Conservation (phyloP, 2,888 invertebrate genomes). For the Cataglyphis altisquamis region DNA sequence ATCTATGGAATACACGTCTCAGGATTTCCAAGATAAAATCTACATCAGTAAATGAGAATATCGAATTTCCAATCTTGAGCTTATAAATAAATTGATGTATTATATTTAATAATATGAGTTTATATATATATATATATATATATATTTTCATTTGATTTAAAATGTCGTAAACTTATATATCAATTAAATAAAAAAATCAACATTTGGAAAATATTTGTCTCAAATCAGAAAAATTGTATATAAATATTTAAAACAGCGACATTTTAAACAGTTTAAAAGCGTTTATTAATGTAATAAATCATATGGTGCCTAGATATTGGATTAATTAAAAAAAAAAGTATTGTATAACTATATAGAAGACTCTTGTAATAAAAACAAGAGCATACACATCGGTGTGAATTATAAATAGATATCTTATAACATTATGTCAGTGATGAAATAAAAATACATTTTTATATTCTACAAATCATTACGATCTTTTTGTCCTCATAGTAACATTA, state of each 20-base stretch:
- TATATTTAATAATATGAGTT: slow-evolving; percentile 9
- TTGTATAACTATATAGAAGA: slow-evolving; percentile 8
- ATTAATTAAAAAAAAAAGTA: slow-evolving; percentile 58
- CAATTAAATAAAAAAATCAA: slow-evolving; percentile 16
- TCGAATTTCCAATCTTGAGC: slow-evolving; percentile 37
- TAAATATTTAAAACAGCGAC: slow-evolving; percentile 35
- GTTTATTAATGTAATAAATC: slow-evolving; percentile 66
- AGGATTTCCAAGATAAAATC: slow-evolving; percentile 16
- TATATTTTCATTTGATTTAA: slow-evolving; percentile 3
- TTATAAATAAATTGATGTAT: slow-evolving; percentile 44
- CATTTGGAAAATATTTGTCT: slow-evolving; percentile 29
- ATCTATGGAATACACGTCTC: neutral
- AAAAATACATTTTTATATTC: slow-evolving; percentile 77
- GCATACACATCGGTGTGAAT: slow-evolving; percentile 40
- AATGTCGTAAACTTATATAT: slow-evolving; percentile 24
- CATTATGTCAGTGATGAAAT: slow-evolving; percentile 69
- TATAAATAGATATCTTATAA: slow-evolving; percentile 58
- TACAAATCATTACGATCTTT: slow-evolving; percentile 20
- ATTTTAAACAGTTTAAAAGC: slow-evolving; percentile 42
- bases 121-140: neutral
- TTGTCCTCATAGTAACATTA: slow-evolving; percentile 25
- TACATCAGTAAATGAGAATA: slow-evolving; percentile 39
- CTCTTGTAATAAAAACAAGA: slow-evolving; percentile 34
- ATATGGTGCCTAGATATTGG: slow-evolving; percentile 75
- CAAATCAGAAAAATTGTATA: slow-evolving; percentile 29